Evolutionary conservation across 2,797 vertebrate species (phyloP), one percentile per base, ranked within the genome.

Genomic region (Chelon labrosus): DNA sequence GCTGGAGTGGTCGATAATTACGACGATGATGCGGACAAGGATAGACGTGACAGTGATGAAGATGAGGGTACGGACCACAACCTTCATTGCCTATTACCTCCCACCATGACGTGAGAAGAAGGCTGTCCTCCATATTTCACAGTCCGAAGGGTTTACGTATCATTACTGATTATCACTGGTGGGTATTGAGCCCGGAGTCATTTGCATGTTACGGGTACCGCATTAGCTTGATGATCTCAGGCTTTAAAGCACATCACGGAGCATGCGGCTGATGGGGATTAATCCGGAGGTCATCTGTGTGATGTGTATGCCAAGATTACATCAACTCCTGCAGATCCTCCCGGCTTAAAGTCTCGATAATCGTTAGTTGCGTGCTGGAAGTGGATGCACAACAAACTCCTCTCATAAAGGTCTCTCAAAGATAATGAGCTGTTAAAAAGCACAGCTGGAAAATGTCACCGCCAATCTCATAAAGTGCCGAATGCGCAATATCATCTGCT

Each of bases 141-240:
- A 77, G 78, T 75, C 70, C 65, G 58, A 25, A 55, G 73, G 67
- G n/a, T 87, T 87, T 62, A 81, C 1, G 13, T 76, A 39, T 52
- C 66, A 72, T 87, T 82, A 80, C 75, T 55, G 75, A 68, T 53
- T 25, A 46, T 39, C 52, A 42, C 46, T 62, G 75, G 58, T 27
- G 44, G 70, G 27, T 49, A 37, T 64, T 65, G 74, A 69, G 55
- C 70, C 66, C 19, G 13, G 14, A 60, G n/a, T 66, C 78, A 81
- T 90, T 87, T 90, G 83, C 83, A 86, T 90, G 54, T 82, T 75
- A 72, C 57, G 63, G 63, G 77, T 41, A n/a, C 75, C 41, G 47
- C 75, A 65, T 82, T 69, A 79, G 58, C 52, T 65, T 46, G 65
- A 85, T 70, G 62, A 73, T 58, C 56, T 64, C 25, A 5, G 47